Conservation (phyloP, 2,888 invertebrate genomes). For the Nudaria mundana region DNA sequence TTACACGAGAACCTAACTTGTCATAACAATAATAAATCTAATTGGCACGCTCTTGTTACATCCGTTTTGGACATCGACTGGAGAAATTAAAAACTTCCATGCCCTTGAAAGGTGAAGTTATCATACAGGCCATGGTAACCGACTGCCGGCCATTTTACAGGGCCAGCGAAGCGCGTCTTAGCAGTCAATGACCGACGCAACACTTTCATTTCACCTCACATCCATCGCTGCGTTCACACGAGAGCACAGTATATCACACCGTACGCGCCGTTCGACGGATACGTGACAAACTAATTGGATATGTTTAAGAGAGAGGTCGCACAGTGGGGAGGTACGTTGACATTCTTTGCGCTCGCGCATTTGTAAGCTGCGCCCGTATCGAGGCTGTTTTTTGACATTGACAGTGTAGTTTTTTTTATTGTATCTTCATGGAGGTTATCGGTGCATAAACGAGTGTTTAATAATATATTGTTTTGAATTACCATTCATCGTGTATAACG, state of each 20-base stretch:
- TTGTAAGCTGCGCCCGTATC: constrained; percentile 24
- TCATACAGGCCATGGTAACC: constrained; percentile 23
- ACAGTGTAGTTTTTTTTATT: constrained; percentile 42
- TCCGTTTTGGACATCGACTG: constrained; percentile 1
- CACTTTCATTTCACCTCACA: constrained; percentile 35
- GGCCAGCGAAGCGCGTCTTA: constrained; percentile 36
- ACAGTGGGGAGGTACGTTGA: constrained; percentile 23
- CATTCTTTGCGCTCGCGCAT: constrained; percentile 36
- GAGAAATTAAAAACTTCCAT: constrained; percentile 15
- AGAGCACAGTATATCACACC: constrained; percentile 7
- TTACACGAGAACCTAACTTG: no score
- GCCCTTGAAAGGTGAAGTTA: constrained; percentile 29
- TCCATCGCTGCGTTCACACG: constrained; percentile 21
- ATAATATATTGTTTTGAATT: constrained; percentile 12
- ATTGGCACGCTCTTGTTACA: no score
- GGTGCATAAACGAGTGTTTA: constrained; percentile 13
- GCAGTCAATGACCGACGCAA: constrained; percentile 47
- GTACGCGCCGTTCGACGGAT: constrained; percentile 15
- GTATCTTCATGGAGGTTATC: constrained; percentile 26
- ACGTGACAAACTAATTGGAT: constrained; percentile 15
- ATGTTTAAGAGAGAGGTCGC: constrained; percentile 20
- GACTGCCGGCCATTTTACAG: constrained; percentile 37
- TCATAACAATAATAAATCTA: no score
- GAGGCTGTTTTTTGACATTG: constrained; percentile 41
- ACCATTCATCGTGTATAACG: neutral